phyloP scores from a whole-genome alignment of 2,797 vertebrate species.

The Spinus olivaceus region DNA sequence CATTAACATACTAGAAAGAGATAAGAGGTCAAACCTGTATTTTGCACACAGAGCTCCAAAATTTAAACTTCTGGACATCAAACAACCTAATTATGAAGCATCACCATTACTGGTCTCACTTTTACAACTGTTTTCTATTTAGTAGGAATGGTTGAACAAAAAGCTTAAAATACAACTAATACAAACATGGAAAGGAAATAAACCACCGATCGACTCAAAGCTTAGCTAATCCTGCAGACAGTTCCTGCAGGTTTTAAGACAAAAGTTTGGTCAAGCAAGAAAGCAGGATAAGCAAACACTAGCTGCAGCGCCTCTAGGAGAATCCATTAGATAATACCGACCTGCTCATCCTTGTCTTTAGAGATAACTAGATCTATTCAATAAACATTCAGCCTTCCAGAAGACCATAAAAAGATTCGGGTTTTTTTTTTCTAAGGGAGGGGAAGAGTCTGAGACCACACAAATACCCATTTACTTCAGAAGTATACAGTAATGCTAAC shows the following conservation, averaged over 20 bases:
- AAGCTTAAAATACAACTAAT: neutral
- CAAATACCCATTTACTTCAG: neutral
- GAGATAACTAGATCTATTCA: neutral
- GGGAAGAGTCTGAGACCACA: neutral
- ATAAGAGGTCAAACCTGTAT: neutral
- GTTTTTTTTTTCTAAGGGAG: no score
- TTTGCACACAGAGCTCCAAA: neutral
- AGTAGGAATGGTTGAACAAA: neutral
- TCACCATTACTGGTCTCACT: neutral
- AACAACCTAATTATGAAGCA: neutral
- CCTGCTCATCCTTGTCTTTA: neutral
- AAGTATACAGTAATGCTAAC: neutral
- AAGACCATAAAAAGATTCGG: neutral
- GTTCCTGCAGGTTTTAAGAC: slow-evolving; percentile 1
- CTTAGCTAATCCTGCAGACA: neutral
- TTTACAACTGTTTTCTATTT: neutral
- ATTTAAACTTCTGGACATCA: neutral
- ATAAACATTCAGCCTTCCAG: neutral
- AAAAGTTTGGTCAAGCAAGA: neutral
- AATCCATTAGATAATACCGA: neutral
- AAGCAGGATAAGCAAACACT: neutral
- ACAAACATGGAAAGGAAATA: neutral
- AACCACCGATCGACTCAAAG: neutral
- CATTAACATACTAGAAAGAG: neutral
- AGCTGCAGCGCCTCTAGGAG: neutral